These are phyloP conservation scores for Rhodinocichla rosea DNA, from an alignment of 2,113 vertebrate species.

Conservation along the genomic window DNA sequence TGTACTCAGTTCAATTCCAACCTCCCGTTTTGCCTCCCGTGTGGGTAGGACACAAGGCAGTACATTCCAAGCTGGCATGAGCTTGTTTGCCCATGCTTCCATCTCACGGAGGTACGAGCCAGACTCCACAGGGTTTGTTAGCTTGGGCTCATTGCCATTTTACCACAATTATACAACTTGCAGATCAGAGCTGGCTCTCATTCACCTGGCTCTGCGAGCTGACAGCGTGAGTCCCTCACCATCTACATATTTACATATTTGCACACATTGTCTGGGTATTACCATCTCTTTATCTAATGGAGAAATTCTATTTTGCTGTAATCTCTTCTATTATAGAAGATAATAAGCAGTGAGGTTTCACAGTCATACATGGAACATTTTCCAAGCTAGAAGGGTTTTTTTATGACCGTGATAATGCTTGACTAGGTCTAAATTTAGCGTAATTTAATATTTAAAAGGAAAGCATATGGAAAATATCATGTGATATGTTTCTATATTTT, in stretches of 20 bases:
- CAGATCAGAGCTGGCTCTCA: slow-evolving; percentile 4
- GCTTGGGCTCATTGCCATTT: slow-evolving; percentile 35
- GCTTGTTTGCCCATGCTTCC: slow-evolving; percentile 5
- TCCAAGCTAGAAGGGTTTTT: neutral
- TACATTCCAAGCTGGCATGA: neutral
- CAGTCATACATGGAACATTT: neutral
- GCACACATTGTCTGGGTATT: slow-evolving; percentile 18
- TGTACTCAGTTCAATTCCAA: neutral
- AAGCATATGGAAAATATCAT: slow-evolving; percentile 26
- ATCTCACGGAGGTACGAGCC: neutral
- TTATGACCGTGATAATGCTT: neutral
- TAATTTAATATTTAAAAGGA: slow-evolving; percentile 17
- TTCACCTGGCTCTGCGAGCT: neutral
- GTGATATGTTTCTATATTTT: neutral
- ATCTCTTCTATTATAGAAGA: slow-evolving; percentile 17
- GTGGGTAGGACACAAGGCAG: neutral
- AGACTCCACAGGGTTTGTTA: slow-evolving; percentile 28
- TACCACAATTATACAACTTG: slow-evolving; percentile 27
- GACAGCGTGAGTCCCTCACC: neutral
- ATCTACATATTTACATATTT: slow-evolving; percentile 39
- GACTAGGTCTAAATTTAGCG: neutral
- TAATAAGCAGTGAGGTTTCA: slow-evolving; percentile 16
- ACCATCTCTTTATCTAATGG: slow-evolving; percentile 6
- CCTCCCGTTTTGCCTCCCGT: neutral
- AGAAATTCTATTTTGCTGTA: slow-evolving; percentile 36